These are phyloP conservation scores for Spondyliosoma cantharus DNA, from an alignment of 2,797 vertebrate species.

Conservation along the genomic window DNA sequence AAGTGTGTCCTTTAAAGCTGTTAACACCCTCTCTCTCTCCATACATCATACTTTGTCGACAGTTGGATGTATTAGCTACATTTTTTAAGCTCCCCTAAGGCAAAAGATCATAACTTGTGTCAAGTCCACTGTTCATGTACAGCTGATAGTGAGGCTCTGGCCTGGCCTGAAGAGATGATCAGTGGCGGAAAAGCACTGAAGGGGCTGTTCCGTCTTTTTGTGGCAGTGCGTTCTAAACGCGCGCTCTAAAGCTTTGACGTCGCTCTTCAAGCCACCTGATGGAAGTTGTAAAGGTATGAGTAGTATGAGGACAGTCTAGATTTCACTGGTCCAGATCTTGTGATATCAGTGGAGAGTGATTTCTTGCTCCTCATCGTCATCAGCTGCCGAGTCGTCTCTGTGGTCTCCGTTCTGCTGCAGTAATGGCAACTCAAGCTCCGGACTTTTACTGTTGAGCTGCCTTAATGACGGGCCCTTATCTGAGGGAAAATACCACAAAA, in stretches of 20 bases:
- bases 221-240: conserved; percentile 11
- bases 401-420: conserved; percentile 69
- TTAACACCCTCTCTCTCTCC: neutral
- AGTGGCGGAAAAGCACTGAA: neutral
- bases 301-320: neutral
- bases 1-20: conserved; percentile 32
- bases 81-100: conserved; percentile 34
- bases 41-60: conserved; percentile 49
- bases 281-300: neutral
- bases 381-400: conserved; percentile 64
- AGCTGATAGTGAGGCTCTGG: neutral
- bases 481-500: conserved; percentile 39
- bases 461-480: conserved; percentile 74
- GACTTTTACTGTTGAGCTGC: conserved; percentile 75
- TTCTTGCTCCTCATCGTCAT: conserved; percentile 79
- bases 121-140: conserved; percentile 19
- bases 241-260: neutral
- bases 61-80: conserved; percentile 32
- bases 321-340: neutral
- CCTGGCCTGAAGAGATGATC: conserved; percentile 1
- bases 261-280: conserved; percentile 3
- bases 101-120: conserved; percentile 36
- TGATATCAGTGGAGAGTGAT: conserved; percentile 69
- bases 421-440: conserved; percentile 88
- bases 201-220: conserved; percentile 10